Base-by-base conservation (phyloP, 2,113 vertebrate species). In the Pithys albifrons region DNA sequence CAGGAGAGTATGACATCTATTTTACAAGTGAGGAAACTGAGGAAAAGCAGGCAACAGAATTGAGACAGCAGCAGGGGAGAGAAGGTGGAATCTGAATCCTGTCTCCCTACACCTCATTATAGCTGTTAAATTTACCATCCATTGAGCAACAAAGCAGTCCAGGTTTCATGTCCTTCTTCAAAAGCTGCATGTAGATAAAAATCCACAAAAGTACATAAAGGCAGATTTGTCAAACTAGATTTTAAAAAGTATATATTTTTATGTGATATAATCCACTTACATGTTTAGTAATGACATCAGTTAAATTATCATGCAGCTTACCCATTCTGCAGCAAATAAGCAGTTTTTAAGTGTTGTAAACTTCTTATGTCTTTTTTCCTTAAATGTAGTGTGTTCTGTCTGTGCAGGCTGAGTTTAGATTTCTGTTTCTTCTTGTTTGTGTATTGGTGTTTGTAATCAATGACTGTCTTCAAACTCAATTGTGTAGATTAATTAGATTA, bases 401-500 rank as follows among this genome's bases (percentile, higher is more conserved):
- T 91, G 29, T 88, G 39, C 52, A 73, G 82, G 74, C 71, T 61
- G 78, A 80, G 91, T 65, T 65, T 70, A 41, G 46, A 70, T 85
- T 91, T 95, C 45, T 70, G 59, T 94, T 69, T 35, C 37, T 1
- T 0, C 91, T 93, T 89, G 71, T 89, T 93, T 96, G 72, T 78
- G 14, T 95, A 35, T 91, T 82, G 71, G 81, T 95, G 35, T 85
- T 95, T 14, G 19, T 88, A 96, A 96, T 97, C 37, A 8, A 46
- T 94, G 41, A 10, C 75, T 48, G 80, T 85, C 97, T 96, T 97
- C 92, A 95, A 64, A 92, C 54, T 94, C 78, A 90, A 0, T 96
- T 95, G 80, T 55, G 14, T 87, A 81, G 93, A 90, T 88, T 89
- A 93, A 97, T 97, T 96, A 89, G 67, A n/a, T 79, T 80, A 37